Percentiles rank a stretch among this genome's conserved stretches.
phyloP scores from a whole-genome alignment of 2,113 vertebrate genomes.

The Patagioenas fasciata region DNA sequence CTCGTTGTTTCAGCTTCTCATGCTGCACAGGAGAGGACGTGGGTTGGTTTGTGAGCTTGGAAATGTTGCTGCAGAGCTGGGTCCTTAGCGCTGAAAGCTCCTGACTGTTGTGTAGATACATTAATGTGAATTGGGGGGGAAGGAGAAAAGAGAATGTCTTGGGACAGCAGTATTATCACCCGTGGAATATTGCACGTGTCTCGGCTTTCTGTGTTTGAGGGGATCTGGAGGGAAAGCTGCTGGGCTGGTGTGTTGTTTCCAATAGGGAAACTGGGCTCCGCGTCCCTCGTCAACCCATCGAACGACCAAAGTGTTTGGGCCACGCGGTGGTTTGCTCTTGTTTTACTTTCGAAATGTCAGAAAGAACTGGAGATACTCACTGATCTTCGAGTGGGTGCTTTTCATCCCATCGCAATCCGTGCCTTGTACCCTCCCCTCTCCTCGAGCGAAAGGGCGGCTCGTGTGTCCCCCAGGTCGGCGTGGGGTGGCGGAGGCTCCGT shows the following conservation, averaged over 20 bases:
- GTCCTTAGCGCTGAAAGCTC: not conserved
- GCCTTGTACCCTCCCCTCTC: conserved; percentile 36
- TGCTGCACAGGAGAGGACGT: accelerated
- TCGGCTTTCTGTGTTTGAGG: not conserved
- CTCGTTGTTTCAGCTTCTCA: not conserved
- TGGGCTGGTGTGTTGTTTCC: not conserved
- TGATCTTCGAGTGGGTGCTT: not conserved
- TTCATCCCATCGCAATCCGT: not conserved
- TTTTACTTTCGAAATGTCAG: not conserved
- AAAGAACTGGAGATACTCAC: not conserved
- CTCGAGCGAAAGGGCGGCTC: not conserved
- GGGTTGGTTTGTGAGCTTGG: not conserved
- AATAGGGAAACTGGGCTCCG: accelerated
- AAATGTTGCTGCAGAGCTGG: not conserved
- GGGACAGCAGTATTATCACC: not conserved
- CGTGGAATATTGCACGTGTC: not conserved
- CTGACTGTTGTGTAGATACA: not conserved
- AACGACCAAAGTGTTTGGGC: not conserved
- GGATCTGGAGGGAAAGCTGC: not conserved
- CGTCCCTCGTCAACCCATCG: not conserved
- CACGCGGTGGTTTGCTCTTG: not conserved
- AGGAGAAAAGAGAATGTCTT: not conserved
- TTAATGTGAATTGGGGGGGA: not conserved
- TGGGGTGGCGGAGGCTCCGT: not conserved
- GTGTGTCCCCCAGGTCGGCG: not conserved